A percentile compares a stretch with the other conserved stretches of the same genome.
phyloP scores from a whole-genome alignment of 2,113 vertebrate species.

The Tylochromis polylepis region DNA sequence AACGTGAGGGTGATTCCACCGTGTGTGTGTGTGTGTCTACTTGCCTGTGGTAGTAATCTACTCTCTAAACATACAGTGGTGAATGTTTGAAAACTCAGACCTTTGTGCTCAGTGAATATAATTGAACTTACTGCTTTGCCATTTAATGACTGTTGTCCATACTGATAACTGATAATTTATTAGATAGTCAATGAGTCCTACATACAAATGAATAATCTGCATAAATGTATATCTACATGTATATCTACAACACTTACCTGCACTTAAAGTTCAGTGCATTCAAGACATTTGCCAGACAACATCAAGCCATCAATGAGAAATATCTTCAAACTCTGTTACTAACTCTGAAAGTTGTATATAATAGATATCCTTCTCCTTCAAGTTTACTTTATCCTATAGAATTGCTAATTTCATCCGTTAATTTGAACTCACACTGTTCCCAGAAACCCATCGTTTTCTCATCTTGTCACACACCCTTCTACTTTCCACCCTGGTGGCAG shows the following conservation, averaged over 20 bases:
- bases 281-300: not conserved
- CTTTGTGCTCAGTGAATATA: constrained; percentile 5
- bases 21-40: not conserved
- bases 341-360: not conserved
- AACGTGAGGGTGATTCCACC: not conserved
- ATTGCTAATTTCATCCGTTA: constrained; percentile 57
- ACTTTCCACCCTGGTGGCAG: constrained; percentile 45
- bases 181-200: constrained; percentile 9
- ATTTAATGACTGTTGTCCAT: constrained; percentile 2
- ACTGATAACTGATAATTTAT: constrained; percentile 18
- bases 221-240: not conserved
- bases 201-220: not conserved
- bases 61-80: not conserved
- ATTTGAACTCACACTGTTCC: constrained; percentile 56
- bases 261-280: not conserved
- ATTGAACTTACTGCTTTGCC: not conserved
- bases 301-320: not conserved
- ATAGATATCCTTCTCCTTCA: not conserved
- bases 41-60: not conserved
- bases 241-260: not conserved
- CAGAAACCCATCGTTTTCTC: constrained; percentile 34
- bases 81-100: not conserved
- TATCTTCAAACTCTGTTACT: not conserved
- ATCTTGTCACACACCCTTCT: constrained; percentile 14
- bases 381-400: not conserved